Percentiles rank a stretch among this genome's conserved stretches.
Conservation (phyloP, 2,113 vertebrate species). For the Chlamydotis undulata region DNA sequence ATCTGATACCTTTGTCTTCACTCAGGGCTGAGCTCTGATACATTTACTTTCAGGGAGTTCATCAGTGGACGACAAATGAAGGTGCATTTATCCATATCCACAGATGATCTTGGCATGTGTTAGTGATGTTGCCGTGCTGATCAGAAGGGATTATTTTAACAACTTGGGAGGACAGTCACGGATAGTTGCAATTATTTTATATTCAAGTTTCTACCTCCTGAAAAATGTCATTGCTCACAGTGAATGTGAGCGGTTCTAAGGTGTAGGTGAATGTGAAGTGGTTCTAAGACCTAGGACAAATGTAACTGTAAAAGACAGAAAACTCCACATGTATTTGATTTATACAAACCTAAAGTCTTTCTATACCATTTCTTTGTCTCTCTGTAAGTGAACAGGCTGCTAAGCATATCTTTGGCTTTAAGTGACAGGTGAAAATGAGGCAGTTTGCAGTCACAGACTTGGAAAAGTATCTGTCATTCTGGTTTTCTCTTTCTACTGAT, state of each 20-base stretch:
- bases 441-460: background rate
- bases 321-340: background rate
- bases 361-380: background rate
- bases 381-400: background rate
- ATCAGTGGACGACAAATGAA: background rate
- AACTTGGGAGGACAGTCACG: background rate
- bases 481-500: background rate
- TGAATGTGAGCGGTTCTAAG: no score
- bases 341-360: background rate
- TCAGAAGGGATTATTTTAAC: background rate
- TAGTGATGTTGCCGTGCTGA: background rate
- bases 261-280: no score
- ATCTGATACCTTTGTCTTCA: background rate
- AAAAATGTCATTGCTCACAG: background rate
- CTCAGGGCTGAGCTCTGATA: background rate
- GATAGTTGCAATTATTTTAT: background rate
- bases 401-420: background rate
- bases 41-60: background rate
- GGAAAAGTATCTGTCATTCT: background rate
- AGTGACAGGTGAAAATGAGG: background rate
- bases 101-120: background rate
- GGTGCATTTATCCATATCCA: background rate
- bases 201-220: background rate
- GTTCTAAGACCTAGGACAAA: no score
- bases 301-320: background rate